phyloP scores from a whole-genome alignment of 2,797 vertebrate species.

The Coreius guichenoti region DNA sequence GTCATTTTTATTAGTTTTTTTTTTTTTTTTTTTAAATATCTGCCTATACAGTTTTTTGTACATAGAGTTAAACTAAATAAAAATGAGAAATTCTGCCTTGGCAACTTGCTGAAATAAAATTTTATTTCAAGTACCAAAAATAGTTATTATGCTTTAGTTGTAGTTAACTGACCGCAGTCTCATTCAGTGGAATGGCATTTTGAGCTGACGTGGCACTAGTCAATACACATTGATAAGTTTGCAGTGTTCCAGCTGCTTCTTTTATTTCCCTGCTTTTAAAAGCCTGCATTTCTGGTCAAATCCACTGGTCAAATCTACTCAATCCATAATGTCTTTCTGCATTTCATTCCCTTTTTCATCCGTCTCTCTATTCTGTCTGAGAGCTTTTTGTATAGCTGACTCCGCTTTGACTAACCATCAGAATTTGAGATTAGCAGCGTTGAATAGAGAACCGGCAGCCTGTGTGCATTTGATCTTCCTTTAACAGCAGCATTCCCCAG shows the following conservation, averaged over 20 bases:
- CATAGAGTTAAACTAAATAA: neutral
- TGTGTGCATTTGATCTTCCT: neutral
- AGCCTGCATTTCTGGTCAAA: constrained; percentile 32
- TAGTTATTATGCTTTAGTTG: no score
- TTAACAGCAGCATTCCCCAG: neutral
- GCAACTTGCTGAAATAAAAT: no score
- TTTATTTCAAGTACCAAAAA: neutral
- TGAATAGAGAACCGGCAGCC: constrained; percentile 12
- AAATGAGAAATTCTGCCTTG: no score
- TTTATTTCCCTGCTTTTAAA: constrained; percentile 39
- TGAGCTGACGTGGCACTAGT: constrained; percentile 46
- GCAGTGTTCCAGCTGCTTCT: constrained; percentile 42
- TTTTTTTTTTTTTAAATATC: no score
- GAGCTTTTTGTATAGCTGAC: constrained; percentile 31
- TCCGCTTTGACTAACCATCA: constrained; percentile 35
- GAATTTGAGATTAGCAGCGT: constrained; percentile 45
- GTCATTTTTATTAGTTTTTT: neutral
- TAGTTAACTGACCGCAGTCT: neutral
- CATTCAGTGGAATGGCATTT: constrained; percentile 45
- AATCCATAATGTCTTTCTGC: neutral
- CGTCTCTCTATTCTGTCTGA: constrained; percentile 1
- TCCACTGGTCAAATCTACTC: neutral
- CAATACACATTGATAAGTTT: constrained; percentile 47
- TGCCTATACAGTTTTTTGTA: neutral
- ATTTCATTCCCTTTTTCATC: constrained; percentile 6